Percentiles rank a stretch among this genome's conserved stretches.
These are phyloP conservation scores for Perdita meconis DNA, from an alignment of 2,888 invertebrate genomes.

Conservation along the genomic window DNA sequence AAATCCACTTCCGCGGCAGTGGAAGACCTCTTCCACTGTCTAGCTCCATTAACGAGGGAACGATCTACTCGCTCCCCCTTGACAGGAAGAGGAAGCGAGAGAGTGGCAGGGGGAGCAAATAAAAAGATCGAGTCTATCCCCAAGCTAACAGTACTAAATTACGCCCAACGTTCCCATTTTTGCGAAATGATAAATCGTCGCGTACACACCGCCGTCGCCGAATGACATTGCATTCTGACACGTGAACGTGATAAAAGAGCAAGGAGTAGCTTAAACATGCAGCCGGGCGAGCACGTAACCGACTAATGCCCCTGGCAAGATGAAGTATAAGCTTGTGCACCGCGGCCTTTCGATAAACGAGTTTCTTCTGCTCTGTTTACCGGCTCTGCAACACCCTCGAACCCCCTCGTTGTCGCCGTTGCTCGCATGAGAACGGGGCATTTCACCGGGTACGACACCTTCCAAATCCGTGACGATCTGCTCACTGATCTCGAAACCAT, in stretches of 20 bases:
- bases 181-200: conserved; percentile 42
- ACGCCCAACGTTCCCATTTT: conserved; percentile 32
- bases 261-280: conserved; percentile 13
- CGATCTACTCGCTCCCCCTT: background rate
- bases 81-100: background rate
- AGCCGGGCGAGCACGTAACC: conserved; percentile 34
- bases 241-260: conserved; percentile 47
- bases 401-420: too few relatives aligned
- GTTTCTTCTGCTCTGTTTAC: conserved; percentile 48
- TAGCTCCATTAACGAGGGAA: conserved; percentile 12
- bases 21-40: background rate
- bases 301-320: conserved; percentile 33
- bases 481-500: conserved; percentile 9
- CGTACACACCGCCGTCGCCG: conserved; percentile 15
- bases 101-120: too few relatives aligned
- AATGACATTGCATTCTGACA: conserved; percentile 46
- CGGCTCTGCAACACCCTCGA: too few relatives aligned
- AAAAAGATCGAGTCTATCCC: background rate
- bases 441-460: conserved; percentile 26
- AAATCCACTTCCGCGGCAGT: background rate
- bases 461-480: conserved; percentile 40
- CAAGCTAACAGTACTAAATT: conserved; percentile 23
- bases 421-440: conserved; percentile 16
- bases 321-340: conserved; percentile 19
- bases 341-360: conserved; percentile 37